Evolutionary conservation across 2,797 vertebrate species (phyloP).

Genomic region (Sciurus vulgaris): DNA sequence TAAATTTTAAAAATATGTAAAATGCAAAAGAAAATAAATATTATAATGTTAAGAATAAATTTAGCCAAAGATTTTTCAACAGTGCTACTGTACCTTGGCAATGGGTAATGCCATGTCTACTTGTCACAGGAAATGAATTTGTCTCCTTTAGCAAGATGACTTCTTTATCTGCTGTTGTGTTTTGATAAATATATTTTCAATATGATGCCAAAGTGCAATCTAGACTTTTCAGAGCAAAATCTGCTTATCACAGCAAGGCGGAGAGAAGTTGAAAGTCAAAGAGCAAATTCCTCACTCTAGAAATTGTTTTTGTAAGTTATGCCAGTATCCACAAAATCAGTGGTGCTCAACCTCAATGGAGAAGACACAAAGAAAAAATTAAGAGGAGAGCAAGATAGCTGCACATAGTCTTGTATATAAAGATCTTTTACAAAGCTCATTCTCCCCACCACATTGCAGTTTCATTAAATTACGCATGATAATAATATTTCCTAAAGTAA

Average conservation of each 20-base stretch:
- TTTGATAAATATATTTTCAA: slow-evolving; percentile 55
- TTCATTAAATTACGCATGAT: neutral
- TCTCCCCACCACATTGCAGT: neutral
- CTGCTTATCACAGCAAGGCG: neutral
- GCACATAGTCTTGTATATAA: neutral
- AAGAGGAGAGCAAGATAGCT: neutral
- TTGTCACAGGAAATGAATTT: neutral
- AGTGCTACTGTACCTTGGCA: neutral
- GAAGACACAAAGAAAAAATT: neutral
- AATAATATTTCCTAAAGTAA: neutral
- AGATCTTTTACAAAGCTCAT: neutral
- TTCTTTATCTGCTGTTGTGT: neutral
- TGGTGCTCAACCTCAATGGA: neutral
- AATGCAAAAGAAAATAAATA: slow-evolving; percentile 73
- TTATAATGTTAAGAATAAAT: slow-evolving; percentile 69
- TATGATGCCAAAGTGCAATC: neutral
- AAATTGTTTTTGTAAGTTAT: slow-evolving; percentile 68
- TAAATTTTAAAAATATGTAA: neutral
- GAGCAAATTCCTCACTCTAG: neutral
- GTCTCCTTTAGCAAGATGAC: neutral
- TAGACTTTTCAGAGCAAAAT: slow-evolving; percentile 27
- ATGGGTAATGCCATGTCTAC: slow-evolving; percentile 50
- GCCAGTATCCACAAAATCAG: slow-evolving; percentile 43
- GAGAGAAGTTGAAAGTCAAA: slow-evolving; percentile 45
- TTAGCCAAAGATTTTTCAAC: slow-evolving; percentile 58